Conservation (phyloP, 2,797 vertebrate species). For the Ctenopoma kingsleyae region DNA sequence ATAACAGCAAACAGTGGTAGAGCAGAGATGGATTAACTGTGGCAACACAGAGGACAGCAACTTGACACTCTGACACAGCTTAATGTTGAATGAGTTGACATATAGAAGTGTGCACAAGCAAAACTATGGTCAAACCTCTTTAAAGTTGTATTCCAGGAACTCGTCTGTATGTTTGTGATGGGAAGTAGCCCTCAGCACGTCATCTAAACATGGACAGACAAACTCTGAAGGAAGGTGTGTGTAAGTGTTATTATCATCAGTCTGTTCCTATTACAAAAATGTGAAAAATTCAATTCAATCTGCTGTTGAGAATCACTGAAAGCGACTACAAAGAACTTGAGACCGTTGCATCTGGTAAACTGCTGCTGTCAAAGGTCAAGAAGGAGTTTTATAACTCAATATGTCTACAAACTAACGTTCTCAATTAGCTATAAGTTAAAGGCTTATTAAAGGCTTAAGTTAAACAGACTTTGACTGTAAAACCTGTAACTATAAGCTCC, state of each 20-base stretch:
- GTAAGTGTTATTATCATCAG: slow-evolving; percentile 2
- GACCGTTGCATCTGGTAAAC: not conserved
- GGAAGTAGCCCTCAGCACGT: not conserved
- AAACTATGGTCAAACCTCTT: slow-evolving; percentile 18
- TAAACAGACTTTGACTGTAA: not conserved
- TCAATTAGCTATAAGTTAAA: no score
- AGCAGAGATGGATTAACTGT: not conserved
- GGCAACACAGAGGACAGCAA: slow-evolving; percentile 7
- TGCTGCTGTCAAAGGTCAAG: not conserved
- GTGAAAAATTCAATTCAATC: no score
- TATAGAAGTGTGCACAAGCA: not conserved
- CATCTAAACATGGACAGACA: not conserved
- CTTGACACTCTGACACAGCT: slow-evolving; percentile 9
- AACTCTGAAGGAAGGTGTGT: not conserved
- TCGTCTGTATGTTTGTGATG: slow-evolving; percentile 1
- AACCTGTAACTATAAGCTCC: not conserved
- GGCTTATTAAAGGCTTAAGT: no score
- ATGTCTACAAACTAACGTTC: no score
- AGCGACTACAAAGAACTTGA: not conserved
- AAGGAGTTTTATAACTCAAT: not conserved
- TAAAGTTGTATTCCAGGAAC: not conserved
- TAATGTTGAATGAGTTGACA: slow-evolving; percentile 1
- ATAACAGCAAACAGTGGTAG: not conserved
- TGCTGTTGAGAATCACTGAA: not conserved
- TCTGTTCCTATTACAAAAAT: not conserved